Evolutionary conservation across 92 coral and sea anemone genomes (phyloP), one percentile per base, ranked within the genome.

Genomic region (Porites rus): DNA sequence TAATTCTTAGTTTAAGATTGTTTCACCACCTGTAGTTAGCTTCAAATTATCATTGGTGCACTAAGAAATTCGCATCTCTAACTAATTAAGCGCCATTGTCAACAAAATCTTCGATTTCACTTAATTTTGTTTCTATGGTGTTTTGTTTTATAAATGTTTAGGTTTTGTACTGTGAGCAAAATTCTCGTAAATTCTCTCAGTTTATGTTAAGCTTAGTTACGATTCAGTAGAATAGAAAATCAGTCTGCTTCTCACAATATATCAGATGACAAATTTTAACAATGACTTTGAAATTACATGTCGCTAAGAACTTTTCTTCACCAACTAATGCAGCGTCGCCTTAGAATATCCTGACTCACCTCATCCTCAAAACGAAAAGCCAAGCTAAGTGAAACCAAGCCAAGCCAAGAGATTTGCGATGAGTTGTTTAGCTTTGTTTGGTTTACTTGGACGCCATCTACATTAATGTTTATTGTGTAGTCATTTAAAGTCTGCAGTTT

Each of bases 61-160:
- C 46, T 21, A 7, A 50, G 4, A 14, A 14, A 11, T 16, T 20
- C 10, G 17, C 12, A 28, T 25, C 14, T 69, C 7, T 0, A 51
- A 22, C 1, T 10, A 25, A 68, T 69, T 31, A 53, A 46, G 46
- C 43, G 75, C 11, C n/a, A 65, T 51, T 67, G 74, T 79, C 53
- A 19, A 8, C 22, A 25, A 22, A 17, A 38, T 38, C 13, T 78
- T 78, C 75, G 75, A 12, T 8, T 8, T 8, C 6, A 7, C 22
- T 66, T 38, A 38, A 43, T 53, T 21, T 80, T n/a, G 50, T 66
- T 80, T 78, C 72, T 72, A 31, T 80, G 51, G 14, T 51, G 22
- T 20, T 80, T 8, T 58, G 63, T 80, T 67, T 80, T 80, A n/a
- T 67, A 46, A 65, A 79, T 79, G 22, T 79, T 78, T 64, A 63